Base-by-base conservation (phyloP, 2,113 vertebrate species). In the Pao palembangensis region DNA sequence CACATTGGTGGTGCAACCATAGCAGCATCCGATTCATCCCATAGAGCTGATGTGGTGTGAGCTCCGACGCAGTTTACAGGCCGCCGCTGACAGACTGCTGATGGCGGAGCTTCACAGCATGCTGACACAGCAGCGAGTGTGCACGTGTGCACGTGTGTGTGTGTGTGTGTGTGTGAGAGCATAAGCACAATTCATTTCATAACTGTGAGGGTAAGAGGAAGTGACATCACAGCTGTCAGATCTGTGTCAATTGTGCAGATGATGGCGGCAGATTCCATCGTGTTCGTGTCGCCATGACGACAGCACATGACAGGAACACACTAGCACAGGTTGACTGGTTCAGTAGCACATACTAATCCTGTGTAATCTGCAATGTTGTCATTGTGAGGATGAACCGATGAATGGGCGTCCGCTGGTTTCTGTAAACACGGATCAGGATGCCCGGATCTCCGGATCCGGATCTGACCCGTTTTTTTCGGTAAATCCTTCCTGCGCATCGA, bases 41-140 rank as follows among this genome's bases (percentile, higher is more conserved):
- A 5, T 28, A 63, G 18, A 31, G 58, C 43, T 69, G 66, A 65
- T 67, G 64, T 64, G 61, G 44, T 58, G 68, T 71, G 71, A 64
- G 76, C 59, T 67, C 59, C 55, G 55, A 52, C 58, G 46, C 61
- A 51, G 58, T 64, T 73, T 62, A 70, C 61, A 73, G 38, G 64
- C 41, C 1, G 49, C 34, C 15, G 6, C 23, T 66, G 69, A 70
- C 78, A 80, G 51, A 80, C 55, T 80, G 78, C 78, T 76, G 78
- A 80, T 75, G 19, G 44, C 56, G 51, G 51, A 66, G 58, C 54
- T 62, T 80, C 60, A 3, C 21, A 73, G 66, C 54, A 69, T 66
- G 77, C 73, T 23, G 55, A 53, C 77, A 47, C 73, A 66, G 77
- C 77, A 60, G 6, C 18, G 7, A 60, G 6, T 19, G 10, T 73